Evolutionary conservation across 35 echinoderm and acorn worm genomes (phyloP).

Genomic region (Apostichopus parvimensis): DNA sequence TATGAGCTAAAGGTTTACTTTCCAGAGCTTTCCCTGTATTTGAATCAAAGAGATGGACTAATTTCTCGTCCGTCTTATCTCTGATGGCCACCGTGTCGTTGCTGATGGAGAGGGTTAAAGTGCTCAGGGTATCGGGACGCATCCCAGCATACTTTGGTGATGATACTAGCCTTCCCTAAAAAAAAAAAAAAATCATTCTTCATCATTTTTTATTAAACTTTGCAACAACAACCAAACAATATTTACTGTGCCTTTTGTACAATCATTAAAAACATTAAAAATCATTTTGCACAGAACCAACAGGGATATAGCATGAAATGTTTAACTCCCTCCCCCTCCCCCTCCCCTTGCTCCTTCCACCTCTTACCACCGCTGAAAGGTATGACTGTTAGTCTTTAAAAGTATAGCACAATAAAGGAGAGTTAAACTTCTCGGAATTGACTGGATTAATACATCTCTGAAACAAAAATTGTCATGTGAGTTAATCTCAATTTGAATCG

Average conservation of each 20-base stretch:
- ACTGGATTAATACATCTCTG: not conserved
- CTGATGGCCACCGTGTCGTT: slow-evolving; percentile 95
- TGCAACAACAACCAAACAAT: no score
- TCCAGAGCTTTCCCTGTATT: slow-evolving; percentile 85
- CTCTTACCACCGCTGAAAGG: no score
- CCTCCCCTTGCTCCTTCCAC: no score
- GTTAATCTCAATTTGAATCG: no score
- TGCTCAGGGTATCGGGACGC: slow-evolving; percentile 82
- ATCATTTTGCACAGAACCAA: no score
- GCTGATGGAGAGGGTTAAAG: slow-evolving; percentile 74
- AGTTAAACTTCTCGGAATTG: not conserved
- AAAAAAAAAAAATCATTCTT: not conserved
- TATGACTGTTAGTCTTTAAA: no score
- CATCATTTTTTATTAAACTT: no score
- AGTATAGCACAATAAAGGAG: not conserved
- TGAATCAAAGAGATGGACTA: slow-evolving; percentile 92
- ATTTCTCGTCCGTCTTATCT: slow-evolving; percentile 92
- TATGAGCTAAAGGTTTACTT: slow-evolving; percentile 89
- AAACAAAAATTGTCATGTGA: no score
- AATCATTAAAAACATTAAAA: no score
- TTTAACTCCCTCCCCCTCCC: no score
- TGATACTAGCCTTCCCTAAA: slow-evolving; percentile 81
- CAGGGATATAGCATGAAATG: no score
- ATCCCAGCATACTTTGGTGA: slow-evolving; percentile 95
- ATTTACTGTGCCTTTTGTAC: no score